Percentiles rank a stretch among this genome's conserved stretches.
These are phyloP conservation scores for Heterohyrax brucei DNA, from an alignment of 2,797 vertebrate genomes.

Conservation along the genomic window DNA sequence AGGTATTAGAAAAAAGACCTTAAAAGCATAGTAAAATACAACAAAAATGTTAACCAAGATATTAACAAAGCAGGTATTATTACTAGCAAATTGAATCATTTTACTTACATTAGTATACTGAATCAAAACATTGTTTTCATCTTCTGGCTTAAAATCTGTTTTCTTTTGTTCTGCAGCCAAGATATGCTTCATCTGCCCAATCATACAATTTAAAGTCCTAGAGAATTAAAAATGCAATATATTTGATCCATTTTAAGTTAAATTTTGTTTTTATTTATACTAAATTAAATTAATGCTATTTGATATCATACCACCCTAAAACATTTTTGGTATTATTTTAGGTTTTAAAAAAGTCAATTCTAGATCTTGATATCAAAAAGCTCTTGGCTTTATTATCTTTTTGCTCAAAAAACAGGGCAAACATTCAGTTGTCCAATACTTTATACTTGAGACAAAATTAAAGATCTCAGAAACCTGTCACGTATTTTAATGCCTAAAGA, in stretches of 20 bases:
- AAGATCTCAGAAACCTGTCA: constrained; percentile 51
- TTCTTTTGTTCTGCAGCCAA: constrained; percentile 98
- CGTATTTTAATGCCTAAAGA: constrained; percentile 63
- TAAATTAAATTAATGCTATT: constrained; percentile 59
- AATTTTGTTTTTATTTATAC: constrained; percentile 54
- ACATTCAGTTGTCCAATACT: constrained; percentile 43
- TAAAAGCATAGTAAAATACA: constrained; percentile 11
- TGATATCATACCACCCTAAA: constrained; percentile 59
- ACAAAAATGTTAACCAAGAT: constrained; percentile 34
- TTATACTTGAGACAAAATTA: constrained; percentile 59
- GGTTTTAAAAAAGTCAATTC: constrained; percentile 54
- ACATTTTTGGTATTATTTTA: constrained; percentile 60
- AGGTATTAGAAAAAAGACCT: constrained; percentile 57
- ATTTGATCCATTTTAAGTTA: constrained; percentile 50
- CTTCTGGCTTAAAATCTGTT: constrained; percentile 99
- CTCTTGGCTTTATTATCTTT: constrained; percentile 71
- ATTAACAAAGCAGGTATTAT: constrained; percentile 60
- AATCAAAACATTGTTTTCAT: constrained; percentile 99
- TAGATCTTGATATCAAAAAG: constrained; percentile 56
- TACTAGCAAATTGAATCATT: constrained; percentile 45
- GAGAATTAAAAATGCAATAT: constrained; percentile 85
- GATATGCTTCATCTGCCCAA: constrained; percentile 99
- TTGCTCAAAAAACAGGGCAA: constrained; percentile 26
- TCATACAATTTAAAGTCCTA: constrained; percentile 99
- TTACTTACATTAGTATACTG: constrained; percentile 97